Evolutionary conservation across 2,888 invertebrate genomes (phyloP), one percentile per base, ranked within the genome.

Genomic region (Dione vanillae): DNA sequence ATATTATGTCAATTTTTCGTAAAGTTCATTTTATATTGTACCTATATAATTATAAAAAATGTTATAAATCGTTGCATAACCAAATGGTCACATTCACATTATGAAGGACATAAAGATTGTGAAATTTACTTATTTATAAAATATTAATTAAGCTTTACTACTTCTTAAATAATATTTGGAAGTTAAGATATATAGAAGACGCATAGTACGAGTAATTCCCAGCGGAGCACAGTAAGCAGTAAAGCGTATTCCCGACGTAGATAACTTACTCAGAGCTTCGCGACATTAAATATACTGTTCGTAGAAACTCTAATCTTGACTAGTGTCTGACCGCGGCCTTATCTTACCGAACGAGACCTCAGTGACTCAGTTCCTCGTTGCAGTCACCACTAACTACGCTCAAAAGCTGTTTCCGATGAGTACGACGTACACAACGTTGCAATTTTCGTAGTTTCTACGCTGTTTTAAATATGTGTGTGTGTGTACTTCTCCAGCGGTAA

Each of bases 161-260:
- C 20, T 45, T 45, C 45, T 61, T 27, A n/a, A 11, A 40, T 37
- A 47, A 59, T 59, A 41, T 3, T 10, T 35, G 47, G 35, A 37
- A 49, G 5, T 1, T 14, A 0, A 37, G 49, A 35, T 19, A 40
- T 6, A n/a, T 45, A 61, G 45, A 43, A 37, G 14, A 51, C 16
- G 11, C 20, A 64, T 11, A 8, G 49, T 37, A 35, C 12, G 47
- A 14, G 51, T 40, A 19, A 40, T 19, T 64, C 49, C 49, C 16
- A 37, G 47, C 19, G 19, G 64, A 16, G 19, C 20, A 9, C 19
- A 64, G 49, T 19, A 64, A 49, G 37, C 49, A 64, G 19, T 64
- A 51, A 64, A 64, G 19, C 19, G 64, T 51, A 49, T n/a, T 10
- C 49, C 64, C 19, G 20, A 49, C 40, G 64, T 51, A 51, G 64